Evolutionary conservation across 1,140 invertebrate genomes (phyloP).

Genomic region (Drosophila tsacasi): DNA sequence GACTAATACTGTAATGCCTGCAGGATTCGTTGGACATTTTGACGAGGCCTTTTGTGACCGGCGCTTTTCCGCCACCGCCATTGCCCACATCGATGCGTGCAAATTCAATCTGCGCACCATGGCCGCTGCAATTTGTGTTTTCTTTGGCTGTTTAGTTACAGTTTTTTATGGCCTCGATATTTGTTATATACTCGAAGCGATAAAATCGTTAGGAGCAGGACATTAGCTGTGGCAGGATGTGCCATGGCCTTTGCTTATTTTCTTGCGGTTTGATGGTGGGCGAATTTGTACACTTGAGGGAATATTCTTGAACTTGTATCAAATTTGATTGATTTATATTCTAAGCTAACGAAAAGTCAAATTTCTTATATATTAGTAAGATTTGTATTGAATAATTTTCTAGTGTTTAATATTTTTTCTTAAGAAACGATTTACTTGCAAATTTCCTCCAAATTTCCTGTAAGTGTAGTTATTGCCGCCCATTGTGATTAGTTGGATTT

Average conservation of each 20-base stretch:
- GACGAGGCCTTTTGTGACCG: slow-evolving; percentile 60
- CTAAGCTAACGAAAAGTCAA: not conserved
- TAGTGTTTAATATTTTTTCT: too few species aligned
- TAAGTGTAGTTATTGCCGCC: slow-evolving; percentile 9
- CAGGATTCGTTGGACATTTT: slow-evolving; percentile 58
- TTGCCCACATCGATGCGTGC: slow-evolving; percentile 61
- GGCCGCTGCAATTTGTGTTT: slow-evolving; percentile 73
- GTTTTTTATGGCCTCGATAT: slow-evolving; percentile 64
- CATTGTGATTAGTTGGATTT: slow-evolving; percentile 44
- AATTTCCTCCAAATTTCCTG: not conserved
- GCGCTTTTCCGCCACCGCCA: slow-evolving; percentile 16
- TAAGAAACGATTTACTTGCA: too few species aligned
- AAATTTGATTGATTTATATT: not conserved
- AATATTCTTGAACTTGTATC: not conserved
- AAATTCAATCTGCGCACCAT: slow-evolving; percentile 70
- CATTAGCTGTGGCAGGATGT: slow-evolving; percentile 34
- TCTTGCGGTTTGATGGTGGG: slow-evolving; percentile 27
- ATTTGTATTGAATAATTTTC: too few species aligned
- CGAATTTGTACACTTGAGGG: not conserved
- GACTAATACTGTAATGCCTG: slow-evolving; percentile 64
- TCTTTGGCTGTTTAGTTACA: slow-evolving; percentile 73
- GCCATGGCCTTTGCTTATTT: slow-evolving; percentile 23
- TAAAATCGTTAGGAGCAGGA: slow-evolving; percentile 30
- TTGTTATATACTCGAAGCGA: slow-evolving; percentile 42
- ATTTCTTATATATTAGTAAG: not conserved